Base-by-base conservation (phyloP, 2,888 invertebrate genomes). In the Phyto melanocephala region DNA sequence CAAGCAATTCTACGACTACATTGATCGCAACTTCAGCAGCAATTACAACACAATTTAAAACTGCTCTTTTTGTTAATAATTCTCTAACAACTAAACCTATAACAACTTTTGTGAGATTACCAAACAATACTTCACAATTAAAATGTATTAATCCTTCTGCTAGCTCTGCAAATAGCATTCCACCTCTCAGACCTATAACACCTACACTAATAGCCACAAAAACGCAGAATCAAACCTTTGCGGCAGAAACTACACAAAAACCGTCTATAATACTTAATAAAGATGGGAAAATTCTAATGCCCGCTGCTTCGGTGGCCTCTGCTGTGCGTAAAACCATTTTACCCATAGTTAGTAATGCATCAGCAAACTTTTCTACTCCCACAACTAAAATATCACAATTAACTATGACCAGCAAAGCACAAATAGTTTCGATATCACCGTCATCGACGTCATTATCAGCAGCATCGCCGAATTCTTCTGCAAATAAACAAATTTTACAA, bases 401-500 rank as follows among this genome's bases (percentile, higher is more conserved):
- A 17, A 11, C 62, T 8, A 35, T 22, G 7, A 11, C 50, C 4
- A 81, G 58, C 37, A 78, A 75, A 45, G 3, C 45, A 0, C 37
- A 52, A 45, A 3, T 54, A 13, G 7, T 60, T 24, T n/a, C 74
- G n/a, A n/a, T 40, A 28, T 20, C 45, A 54, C 24, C 58, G 17
- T 15, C 37, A 35, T 10, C 35, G 17, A 11, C 40, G 15, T 0
- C 40, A 24, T 1, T 28, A n/a, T 0, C 35, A 28, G 11, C 40
- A 17, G 0, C 40, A 24, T 1, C 40, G n/a, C 0, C 42, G 10
- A 20, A 40, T 37, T 45, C 40, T 15, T 10, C 22, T 10, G 28
- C 50, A 8, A 65, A 68, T 17, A 84, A 84, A 37, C 85, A 86
- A 80, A 75, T 87, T 20, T 84, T 87, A 6, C 86, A 87, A 68